Conservation (phyloP, 2,888 invertebrate genomes). For the Gortyna flavago region DNA sequence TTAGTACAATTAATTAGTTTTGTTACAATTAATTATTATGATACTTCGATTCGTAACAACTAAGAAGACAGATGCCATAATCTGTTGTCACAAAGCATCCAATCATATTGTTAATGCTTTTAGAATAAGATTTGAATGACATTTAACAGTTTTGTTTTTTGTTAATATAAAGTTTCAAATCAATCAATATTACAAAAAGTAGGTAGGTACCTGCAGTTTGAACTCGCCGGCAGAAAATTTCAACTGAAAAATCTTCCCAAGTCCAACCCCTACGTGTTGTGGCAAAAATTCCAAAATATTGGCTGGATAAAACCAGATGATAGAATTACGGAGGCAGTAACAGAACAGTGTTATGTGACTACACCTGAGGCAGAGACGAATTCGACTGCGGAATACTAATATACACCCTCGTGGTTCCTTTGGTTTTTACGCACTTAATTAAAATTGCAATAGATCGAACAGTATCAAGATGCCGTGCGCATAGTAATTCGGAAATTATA, state of each 20-base stretch:
- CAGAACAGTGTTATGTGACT: conserved; percentile 69
- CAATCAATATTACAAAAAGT: background rate
- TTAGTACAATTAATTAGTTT: too few species aligned
- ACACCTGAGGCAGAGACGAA: conserved; percentile 68
- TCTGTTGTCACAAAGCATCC: background rate
- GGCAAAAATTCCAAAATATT: conserved; percentile 37
- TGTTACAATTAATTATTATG: background rate
- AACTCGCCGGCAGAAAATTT: background rate
- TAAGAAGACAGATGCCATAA: background rate
- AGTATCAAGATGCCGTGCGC: conserved; percentile 43
- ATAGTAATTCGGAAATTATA: conserved; percentile 36
- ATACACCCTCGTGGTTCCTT: conserved; percentile 44
- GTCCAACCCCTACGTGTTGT: conserved; percentile 4
- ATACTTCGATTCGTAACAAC: background rate
- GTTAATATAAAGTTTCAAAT: background rate
- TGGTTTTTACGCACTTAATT: conserved; percentile 54
- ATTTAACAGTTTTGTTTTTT: background rate
- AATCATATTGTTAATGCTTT: background rate
- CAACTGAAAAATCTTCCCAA: background rate
- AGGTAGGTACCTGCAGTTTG: background rate
- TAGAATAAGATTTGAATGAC: background rate
- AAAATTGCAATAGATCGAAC: conserved; percentile 59
- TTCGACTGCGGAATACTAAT: conserved; percentile 64
- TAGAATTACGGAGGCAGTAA: conserved; percentile 63
- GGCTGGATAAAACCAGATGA: conserved; percentile 52